phyloP scores from a whole-genome alignment of 2,888 invertebrate species.

The Alloplasta piceator region DNA sequence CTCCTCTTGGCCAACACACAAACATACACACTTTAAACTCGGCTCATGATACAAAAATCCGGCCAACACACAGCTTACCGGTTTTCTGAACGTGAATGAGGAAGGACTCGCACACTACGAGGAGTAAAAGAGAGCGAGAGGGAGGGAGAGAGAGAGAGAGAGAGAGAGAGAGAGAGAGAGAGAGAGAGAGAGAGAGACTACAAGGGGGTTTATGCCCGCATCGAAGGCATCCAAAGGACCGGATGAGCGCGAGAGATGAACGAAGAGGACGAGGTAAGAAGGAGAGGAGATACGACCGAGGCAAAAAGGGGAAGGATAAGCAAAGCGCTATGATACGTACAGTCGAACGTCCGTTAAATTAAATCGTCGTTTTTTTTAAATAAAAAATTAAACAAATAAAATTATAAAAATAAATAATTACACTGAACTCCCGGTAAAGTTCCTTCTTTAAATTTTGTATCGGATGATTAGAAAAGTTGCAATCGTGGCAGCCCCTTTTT shows the following conservation, averaged over 20 bases:
- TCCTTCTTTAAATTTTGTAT: too few relatives aligned
- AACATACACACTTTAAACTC: slow-evolving; percentile 23
- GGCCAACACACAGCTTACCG: slow-evolving; percentile 17
- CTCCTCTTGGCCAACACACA: slow-evolving; percentile 42
- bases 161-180: slow-evolving; percentile 43
- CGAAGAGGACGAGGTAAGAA: slow-evolving; percentile 21
- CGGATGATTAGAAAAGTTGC: too few relatives aligned
- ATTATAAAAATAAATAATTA: too few relatives aligned
- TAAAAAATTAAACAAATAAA: neutral
- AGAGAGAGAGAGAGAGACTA: slow-evolving; percentile 39
- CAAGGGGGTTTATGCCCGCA: slow-evolving; percentile 49
- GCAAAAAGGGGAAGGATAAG: neutral
- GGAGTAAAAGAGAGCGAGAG: slow-evolving; percentile 34
- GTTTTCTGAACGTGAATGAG: slow-evolving; percentile 58
- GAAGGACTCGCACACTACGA: slow-evolving; percentile 51
- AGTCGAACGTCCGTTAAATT: neutral
- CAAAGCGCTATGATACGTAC: neutral
- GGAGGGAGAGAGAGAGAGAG: slow-evolving; percentile 46
- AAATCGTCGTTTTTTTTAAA: neutral
- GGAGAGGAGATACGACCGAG: slow-evolving; percentile 26
- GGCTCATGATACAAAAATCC: slow-evolving; percentile 30
- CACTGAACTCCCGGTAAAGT: too few relatives aligned
- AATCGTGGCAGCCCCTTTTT: too few relatives aligned
- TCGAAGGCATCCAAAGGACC: slow-evolving; percentile 44
- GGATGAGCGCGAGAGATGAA: slow-evolving; percentile 40